phyloP scores from a whole-genome alignment of 2,888 invertebrate genomes.

The Apodemia mormo region DNA sequence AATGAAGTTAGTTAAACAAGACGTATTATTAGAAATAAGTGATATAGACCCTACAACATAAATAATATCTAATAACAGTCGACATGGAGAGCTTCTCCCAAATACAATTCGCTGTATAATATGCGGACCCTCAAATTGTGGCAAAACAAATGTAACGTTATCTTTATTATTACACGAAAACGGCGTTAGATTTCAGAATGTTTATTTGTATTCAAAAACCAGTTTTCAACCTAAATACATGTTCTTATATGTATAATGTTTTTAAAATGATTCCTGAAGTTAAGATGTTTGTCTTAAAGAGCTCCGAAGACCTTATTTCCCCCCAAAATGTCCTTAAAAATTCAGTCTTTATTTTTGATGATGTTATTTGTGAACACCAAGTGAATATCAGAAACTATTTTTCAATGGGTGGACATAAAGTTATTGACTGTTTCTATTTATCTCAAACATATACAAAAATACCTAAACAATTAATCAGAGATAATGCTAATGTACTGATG shows the following conservation, averaged over 20 bases:
- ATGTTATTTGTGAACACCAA: not conserved
- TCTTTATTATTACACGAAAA: slow-evolving; percentile 30
- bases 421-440: slow-evolving; percentile 20
- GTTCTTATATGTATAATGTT: not conserved
- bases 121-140: slow-evolving; percentile 36
- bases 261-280: not conserved
- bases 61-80: too few species aligned
- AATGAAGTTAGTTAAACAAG: not conserved
- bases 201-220: not conserved
- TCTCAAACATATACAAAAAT: slow-evolving; percentile 26
- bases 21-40: too few species aligned
- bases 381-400: not conserved
- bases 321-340: not conserved
- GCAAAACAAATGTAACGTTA: slow-evolving; percentile 35
- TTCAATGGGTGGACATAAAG: not conserved
- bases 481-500: slow-evolving; percentile 28
- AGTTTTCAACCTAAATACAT: not conserved
- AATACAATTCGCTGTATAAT: slow-evolving; percentile 29
- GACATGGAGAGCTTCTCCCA: slow-evolving; percentile 32
- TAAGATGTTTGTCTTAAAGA: not conserved
- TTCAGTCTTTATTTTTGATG: not conserved
- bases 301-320: not conserved
- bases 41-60: too few species aligned
- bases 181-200: not conserved
- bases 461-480: slow-evolving; percentile 26